Conservation (phyloP, 2,113 vertebrate genomes). For the Sphaerodactylus townsendi region DNA sequence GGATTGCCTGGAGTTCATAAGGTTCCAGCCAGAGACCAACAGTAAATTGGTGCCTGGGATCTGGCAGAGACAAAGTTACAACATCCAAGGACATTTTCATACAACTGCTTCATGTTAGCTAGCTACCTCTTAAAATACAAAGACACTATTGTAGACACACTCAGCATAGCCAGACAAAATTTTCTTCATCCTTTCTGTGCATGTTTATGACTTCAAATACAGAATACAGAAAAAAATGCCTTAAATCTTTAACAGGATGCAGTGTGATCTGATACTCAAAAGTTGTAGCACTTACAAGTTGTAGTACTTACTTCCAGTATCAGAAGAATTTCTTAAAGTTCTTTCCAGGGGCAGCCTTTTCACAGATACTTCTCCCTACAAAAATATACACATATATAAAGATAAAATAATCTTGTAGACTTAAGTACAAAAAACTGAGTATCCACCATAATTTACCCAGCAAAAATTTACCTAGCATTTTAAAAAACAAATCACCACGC, state of each 20-base stretch:
- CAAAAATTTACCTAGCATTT: neutral
- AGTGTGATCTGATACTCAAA: neutral
- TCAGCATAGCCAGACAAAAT: neutral
- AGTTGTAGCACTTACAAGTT: neutral
- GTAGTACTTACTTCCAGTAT: constrained; percentile 61
- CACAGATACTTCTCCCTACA: constrained; percentile 55
- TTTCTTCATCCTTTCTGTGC: neutral
- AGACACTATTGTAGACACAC: neutral
- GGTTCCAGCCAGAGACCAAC: no score
- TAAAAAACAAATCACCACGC: neutral
- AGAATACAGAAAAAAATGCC: neutral
- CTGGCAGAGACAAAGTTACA: neutral
- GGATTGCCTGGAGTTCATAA: no score
- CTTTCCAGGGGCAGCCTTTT: constrained; percentile 33
- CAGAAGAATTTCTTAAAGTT: constrained; percentile 32
- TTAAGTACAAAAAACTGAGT: constrained; percentile 28
- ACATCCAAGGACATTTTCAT: neutral
- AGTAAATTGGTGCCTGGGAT: no score
- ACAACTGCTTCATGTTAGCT: neutral
- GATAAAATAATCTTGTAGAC: neutral
- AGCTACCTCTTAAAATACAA: neutral
- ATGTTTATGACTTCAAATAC: neutral
- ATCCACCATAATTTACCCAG: neutral
- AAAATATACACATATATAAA: neutral
- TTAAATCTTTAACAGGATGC: neutral